phyloP scores from a whole-genome alignment of 1,140 invertebrate species.

The Heliconius melpomene region DNA sequence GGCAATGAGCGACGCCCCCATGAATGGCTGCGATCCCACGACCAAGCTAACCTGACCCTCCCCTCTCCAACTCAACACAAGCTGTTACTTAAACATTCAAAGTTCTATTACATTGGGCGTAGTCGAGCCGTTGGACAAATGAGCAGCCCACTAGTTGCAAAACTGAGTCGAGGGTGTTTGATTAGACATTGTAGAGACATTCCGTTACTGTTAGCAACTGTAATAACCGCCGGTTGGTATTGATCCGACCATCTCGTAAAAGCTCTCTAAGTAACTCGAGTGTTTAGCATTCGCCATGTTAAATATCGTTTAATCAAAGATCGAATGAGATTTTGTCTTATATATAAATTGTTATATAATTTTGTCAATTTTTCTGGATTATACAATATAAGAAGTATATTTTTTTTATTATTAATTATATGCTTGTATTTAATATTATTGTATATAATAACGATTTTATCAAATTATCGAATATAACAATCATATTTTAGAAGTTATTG shows the following conservation, averaged over 20 bases:
- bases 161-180: constrained; percentile 61
- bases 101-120: constrained; percentile 51
- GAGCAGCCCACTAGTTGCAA: constrained; percentile 73
- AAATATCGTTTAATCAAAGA: constrained; percentile 3
- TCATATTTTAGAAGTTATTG: too few species aligned
- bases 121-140: constrained; percentile 66
- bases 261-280: constrained; percentile 9
- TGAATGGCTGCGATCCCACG: constrained; percentile 67
- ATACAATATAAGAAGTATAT: too few species aligned
- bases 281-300: not conserved
- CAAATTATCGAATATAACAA: too few species aligned
- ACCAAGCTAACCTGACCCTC: constrained; percentile 61
- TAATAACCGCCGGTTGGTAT: constrained; percentile 36
- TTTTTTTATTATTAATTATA: too few species aligned
- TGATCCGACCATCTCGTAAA: constrained; percentile 35
- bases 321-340: not conserved
- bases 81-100: constrained; percentile 37
- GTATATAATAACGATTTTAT: too few species aligned
- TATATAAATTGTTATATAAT: not conserved
- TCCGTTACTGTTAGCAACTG: constrained; percentile 49
- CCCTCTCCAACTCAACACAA: constrained; percentile 35
- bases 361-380: too few species aligned
- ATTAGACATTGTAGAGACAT: constrained; percentile 54
- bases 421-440: too few species aligned
- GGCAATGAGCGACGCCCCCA: constrained; percentile 74